phyloP scores from a whole-genome alignment of 1,140 invertebrate species.

The Dryas iulia region DNA sequence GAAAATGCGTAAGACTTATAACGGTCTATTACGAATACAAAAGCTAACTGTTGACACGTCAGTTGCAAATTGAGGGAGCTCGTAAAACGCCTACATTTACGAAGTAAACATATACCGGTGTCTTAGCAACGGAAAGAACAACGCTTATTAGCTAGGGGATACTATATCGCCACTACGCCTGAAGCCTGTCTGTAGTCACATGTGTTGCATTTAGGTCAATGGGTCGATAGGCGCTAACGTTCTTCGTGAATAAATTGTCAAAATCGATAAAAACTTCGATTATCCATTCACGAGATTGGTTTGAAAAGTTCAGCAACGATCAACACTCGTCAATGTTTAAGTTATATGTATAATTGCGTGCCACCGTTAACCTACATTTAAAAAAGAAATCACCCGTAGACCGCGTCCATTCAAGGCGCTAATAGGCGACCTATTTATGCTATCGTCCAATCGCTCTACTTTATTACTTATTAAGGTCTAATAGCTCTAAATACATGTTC shows the following conservation, averaged over 20 bases:
- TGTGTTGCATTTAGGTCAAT: slow-evolving; percentile 37
- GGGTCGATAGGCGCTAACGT: slow-evolving; percentile 37
- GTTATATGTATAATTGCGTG: slow-evolving; percentile 53
- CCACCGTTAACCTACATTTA: slow-evolving; percentile 70
- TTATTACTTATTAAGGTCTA: slow-evolving; percentile 26
- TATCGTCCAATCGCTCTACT: slow-evolving; percentile 73
- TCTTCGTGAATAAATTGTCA: slow-evolving; percentile 19
- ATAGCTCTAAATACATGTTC: slow-evolving; percentile 22
- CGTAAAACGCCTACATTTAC: slow-evolving; percentile 2
- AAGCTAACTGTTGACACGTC: background rate
- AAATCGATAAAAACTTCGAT: slow-evolving; percentile 18
- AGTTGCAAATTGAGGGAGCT: background rate
- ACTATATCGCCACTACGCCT: slow-evolving; percentile 12
- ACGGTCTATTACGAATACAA: slow-evolving; percentile 1
- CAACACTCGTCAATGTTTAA: slow-evolving; percentile 34
- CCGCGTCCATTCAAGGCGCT: slow-evolving; percentile 55
- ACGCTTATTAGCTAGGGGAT: slow-evolving; percentile 28
- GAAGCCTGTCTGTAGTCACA: slow-evolving; percentile 14
- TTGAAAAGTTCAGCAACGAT: slow-evolving; percentile 25
- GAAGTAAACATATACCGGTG: slow-evolving; percentile 11
- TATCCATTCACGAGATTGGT: slow-evolving; percentile 25
- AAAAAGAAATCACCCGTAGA: slow-evolving; percentile 55
- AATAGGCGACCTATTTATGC: slow-evolving; percentile 64
- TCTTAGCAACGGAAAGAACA: slow-evolving; percentile 41
- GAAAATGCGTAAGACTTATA: slow-evolving; percentile 5